Percentiles rank a stretch among this genome's conserved stretches.
These are phyloP conservation scores for Drosophila anomalata DNA, from an alignment of 2,888 invertebrate species.

Conservation along the genomic window DNA sequence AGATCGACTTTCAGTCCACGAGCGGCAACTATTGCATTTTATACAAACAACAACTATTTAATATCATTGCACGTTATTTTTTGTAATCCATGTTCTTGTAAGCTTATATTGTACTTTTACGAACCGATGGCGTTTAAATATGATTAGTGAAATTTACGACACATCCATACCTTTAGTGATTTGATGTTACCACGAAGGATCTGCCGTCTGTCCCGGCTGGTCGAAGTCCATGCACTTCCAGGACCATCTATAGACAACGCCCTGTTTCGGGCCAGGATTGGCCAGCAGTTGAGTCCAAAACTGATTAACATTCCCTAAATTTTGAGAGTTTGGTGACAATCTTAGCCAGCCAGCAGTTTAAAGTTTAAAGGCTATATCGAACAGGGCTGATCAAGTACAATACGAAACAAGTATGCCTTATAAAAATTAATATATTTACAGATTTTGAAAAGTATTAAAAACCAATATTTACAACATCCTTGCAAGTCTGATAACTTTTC, in stretches of 20 bases:
- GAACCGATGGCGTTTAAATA: constrained; percentile 13
- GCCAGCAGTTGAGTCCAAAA: not conserved
- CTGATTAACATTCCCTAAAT: not conserved
- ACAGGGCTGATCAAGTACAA: constrained; percentile 45
- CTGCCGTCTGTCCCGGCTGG: not conserved
- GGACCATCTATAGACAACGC: constrained; percentile 2
- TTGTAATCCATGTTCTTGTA: constrained; percentile 19
- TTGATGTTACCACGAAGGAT: constrained; percentile 15
- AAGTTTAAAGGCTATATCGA: not conserved
- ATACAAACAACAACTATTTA: constrained; percentile 3
- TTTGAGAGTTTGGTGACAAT: constrained; percentile 1
- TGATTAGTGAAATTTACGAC: constrained; percentile 23
- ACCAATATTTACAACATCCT: constrained; percentile 12
- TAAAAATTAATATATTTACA: constrained; percentile 27
- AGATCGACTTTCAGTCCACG: not conserved
- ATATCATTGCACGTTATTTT: constrained; percentile 22
- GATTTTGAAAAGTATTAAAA: constrained; percentile 61
- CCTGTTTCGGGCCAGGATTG: not conserved
- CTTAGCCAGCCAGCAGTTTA: not conserved
- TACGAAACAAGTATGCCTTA: constrained; percentile 43
- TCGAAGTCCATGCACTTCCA: constrained; percentile 29
- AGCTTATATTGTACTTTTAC: constrained; percentile 11
- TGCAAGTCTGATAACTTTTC: too few relatives aligned
- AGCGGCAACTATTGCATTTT: constrained; percentile 28
- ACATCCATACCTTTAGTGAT: constrained; percentile 16